phyloP scores from a whole-genome alignment of 2,797 vertebrate species.

The Sphenodon punctatus region DNA sequence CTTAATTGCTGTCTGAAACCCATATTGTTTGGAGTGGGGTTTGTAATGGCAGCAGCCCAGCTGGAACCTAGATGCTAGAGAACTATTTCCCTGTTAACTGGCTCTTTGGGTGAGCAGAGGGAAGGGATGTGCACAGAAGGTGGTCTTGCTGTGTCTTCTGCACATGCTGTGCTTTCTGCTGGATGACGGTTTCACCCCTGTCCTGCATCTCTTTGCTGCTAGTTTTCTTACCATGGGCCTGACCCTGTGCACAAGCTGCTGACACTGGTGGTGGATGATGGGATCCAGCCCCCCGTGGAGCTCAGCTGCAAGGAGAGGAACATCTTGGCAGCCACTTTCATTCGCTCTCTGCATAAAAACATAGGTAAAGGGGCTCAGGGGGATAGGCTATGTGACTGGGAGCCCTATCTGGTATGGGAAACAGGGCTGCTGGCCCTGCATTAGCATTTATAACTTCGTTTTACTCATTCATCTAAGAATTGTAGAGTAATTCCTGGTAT shows the following conservation, averaged over 20 bases:
- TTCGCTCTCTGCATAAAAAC: constrained; percentile 97
- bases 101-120: constrained; percentile 18
- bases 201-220: constrained; percentile 60
- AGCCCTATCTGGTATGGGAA: not conserved
- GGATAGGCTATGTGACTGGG: not conserved
- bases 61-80: constrained; percentile 12
- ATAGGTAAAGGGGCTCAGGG: constrained; percentile 83
- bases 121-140: not conserved
- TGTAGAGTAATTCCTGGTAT: not conserved
- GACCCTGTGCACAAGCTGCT: constrained; percentile 95
- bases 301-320: constrained; percentile 99
- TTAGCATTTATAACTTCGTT: constrained; percentile 15
- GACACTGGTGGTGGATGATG: constrained; percentile 96
- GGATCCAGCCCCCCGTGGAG: constrained; percentile 97
- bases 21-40: not conserved
- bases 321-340: constrained; percentile 98
- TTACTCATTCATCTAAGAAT: not conserved
- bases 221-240: constrained; percentile 96
- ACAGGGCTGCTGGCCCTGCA: not conserved
- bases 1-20: not conserved
- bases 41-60: constrained; percentile 1
- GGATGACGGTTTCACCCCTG: constrained; percentile 43
- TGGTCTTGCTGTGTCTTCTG: constrained; percentile 40
- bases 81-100: constrained; percentile 20
- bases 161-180: constrained; percentile 24